Base-by-base conservation (phyloP, 2,888 invertebrate genomes). In the Macropis europaea region DNA sequence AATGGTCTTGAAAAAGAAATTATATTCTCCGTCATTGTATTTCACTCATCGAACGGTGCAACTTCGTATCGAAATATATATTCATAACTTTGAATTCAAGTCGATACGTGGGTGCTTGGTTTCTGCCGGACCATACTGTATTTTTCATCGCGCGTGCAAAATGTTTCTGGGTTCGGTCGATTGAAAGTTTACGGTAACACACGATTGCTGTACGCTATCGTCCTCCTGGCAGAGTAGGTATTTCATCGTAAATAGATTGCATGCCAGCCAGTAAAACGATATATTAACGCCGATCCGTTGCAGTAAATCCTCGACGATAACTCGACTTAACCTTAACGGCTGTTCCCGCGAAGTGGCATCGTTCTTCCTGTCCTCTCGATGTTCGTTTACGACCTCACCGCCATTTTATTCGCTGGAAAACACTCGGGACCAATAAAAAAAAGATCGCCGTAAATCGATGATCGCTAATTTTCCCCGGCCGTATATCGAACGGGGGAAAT, bases 321-420 rank as follows among this genome's bases (percentile, higher is more conserved):
- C 70, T 73, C 61, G 64, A 68, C 53, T 66, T 77, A 77, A 77
- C 60, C 56, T 79, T 73, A 79, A 78, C 79, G 67, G 72, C 66
- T 50, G 47, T 68, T 76, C 67, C 61, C 52, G 67, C 56, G 62
- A 64, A 48, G 59, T 67, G 59, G 61, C 73, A 59, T 64, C 56
- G 72, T 68, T 66, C 70, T 70, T 79, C 73, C 73, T 69, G 79
- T 66, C 68, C 72, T 48, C 77, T 71, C 68, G 62, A 56, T 45
- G 69, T 59, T 63, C 75, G 62, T 75, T 79, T 79, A 79, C 76
- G 76, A 79, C 61, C 59, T 50, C 28, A 26, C 56, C 36, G 48
- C 52, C 60, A 26, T 79, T 79, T 76, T 76, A 76, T 73, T 79
- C 57, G 57, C 5, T 7, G 61, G 71, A 66, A 64, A 76, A 59